Evolutionary conservation across 2,888 invertebrate genomes (phyloP).

Genomic region (Apamea crenata): DNA sequence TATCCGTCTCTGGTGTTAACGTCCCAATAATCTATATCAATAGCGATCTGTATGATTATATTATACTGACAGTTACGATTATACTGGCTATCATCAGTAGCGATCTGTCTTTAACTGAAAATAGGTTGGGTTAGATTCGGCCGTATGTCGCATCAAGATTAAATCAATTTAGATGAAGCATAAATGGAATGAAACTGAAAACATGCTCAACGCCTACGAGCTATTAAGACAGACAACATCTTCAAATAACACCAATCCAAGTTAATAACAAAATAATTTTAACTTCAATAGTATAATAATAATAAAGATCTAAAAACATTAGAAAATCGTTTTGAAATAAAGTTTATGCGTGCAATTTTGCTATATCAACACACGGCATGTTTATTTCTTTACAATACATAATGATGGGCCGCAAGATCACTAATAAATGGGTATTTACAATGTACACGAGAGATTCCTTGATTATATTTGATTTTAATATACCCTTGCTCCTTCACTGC

Average conservation of each 20-base stretch:
- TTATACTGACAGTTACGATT: no score
- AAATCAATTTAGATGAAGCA: neutral
- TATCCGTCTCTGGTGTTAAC: no score
- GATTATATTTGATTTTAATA: conserved; percentile 50
- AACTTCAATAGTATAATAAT: conserved; percentile 8
- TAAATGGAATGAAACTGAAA: neutral
- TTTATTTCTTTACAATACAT: conserved; percentile 82
- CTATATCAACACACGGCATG: conserved; percentile 64
- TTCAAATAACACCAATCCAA: conserved; percentile 2
- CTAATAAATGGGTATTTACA: conserved; percentile 69
- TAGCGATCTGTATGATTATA: no score
- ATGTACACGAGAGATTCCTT: conserved; percentile 50
- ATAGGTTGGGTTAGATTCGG: no score
- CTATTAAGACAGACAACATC: neutral
- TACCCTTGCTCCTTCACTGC: neutral
- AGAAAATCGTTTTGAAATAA: conserved; percentile 35
- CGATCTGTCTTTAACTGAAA: no score
- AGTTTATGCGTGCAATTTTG: conserved; percentile 68
- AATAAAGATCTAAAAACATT: conserved; percentile 31
- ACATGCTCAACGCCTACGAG: neutral
- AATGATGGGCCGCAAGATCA: conserved; percentile 75
- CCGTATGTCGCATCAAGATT: neutral
- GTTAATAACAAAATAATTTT: conserved; percentile 21
- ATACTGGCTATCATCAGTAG: no score
- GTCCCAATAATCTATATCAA: no score